Conservation (phyloP, 2,113 vertebrate genomes). For the Chlamydotis undulata region DNA sequence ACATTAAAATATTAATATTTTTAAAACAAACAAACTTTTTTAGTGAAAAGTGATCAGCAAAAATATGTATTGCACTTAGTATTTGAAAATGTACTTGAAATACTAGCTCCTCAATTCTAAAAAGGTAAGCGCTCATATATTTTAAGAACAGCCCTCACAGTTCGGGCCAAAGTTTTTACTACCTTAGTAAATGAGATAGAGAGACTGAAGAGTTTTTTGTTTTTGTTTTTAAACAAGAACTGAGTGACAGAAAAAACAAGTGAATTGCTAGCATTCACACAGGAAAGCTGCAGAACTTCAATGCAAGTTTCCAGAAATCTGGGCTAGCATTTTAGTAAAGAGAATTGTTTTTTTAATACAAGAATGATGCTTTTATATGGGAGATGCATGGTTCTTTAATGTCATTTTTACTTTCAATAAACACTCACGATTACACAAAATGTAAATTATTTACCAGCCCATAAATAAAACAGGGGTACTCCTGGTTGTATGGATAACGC, state of each 20-base stretch:
- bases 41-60: neutral
- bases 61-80: neutral
- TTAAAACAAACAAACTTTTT: neutral
- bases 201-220: neutral
- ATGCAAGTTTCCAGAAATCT: neutral
- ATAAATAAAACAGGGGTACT: slow-evolving; percentile 12
- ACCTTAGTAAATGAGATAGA: neutral
- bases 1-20: neutral
- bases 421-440: neutral
- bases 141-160: neutral
- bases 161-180: neutral
- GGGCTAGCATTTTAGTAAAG: neutral
- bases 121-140: neutral
- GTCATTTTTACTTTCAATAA: neutral
- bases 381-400: neutral
- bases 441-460: neutral
- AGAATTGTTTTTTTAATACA: neutral
- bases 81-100: neutral
- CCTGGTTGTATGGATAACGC: neutral
- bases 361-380: neutral
- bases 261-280: neutral
- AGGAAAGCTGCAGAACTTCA: neutral
- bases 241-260: neutral
- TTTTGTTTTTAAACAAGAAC: neutral
- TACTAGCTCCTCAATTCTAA: neutral